Percentiles rank a stretch among this genome's conserved stretches.
phyloP scores from a whole-genome alignment of 2,797 vertebrate species.

The Onychomys torridus region DNA sequence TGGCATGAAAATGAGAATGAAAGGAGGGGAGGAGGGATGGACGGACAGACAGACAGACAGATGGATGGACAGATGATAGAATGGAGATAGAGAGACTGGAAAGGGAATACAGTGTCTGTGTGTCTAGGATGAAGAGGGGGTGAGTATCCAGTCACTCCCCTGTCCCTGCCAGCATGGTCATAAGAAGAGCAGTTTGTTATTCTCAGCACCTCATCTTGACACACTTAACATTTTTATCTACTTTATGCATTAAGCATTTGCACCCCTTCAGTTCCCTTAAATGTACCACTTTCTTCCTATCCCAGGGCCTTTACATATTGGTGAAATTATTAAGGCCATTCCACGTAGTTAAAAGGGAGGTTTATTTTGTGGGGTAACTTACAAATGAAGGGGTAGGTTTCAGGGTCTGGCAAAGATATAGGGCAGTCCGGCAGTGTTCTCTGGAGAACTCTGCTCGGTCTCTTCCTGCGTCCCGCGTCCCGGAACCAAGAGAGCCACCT shows the following conservation, averaged over 20 bases:
- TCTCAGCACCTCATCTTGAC: not conserved
- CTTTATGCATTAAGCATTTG: not conserved
- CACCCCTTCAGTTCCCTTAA: not conserved
- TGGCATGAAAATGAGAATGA: too few relatives aligned
- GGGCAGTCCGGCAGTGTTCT: too few relatives aligned
- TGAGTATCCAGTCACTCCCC: rapidly evolving
- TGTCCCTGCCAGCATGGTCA: not conserved
- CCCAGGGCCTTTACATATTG: not conserved
- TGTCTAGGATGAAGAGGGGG: not conserved
- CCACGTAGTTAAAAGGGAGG: too few relatives aligned
- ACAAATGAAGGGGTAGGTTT: too few relatives aligned
- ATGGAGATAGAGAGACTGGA: not conserved
- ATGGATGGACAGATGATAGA: not conserved
- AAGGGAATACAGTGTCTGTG: not conserved
- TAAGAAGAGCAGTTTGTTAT: not conserved
- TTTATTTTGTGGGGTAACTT: too few relatives aligned
- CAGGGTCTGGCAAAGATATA: too few relatives aligned
- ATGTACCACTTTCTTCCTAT: not conserved
- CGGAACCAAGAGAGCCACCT: too few relatives aligned
- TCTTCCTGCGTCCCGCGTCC: too few relatives aligned
- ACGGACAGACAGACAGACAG: not conserved
- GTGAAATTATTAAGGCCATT: too few relatives aligned
- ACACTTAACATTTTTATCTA: not conserved
- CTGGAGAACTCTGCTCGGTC: too few relatives aligned
- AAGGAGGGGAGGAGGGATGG: too few relatives aligned